Evolutionary conservation across 2,797 vertebrate species (phyloP), one percentile per base, ranked within the genome.

Genomic region (Centroberyx gerrardi): DNA sequence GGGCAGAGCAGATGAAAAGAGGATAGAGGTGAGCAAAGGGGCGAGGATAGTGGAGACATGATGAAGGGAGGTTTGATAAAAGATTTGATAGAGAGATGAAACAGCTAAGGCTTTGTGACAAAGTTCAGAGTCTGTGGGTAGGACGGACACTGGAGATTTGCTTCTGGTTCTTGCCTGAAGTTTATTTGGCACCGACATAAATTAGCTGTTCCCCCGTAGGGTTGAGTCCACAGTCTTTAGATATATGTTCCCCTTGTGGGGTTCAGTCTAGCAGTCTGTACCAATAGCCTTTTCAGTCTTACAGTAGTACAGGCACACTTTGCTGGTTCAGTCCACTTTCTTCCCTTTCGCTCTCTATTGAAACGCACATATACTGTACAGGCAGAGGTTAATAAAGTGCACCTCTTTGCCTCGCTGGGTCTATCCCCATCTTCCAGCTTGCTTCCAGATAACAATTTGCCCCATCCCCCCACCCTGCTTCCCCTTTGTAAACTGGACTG

Each of bases 31-130:
- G 83, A 87, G 60, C 40, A 56, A 40, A 8, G 66, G 81, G 22
- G 58, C 27, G 22, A 73, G 71, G 42, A 28, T 49, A 72, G 52
- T 74, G 75, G 75, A 80, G 64, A 44, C 46, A 22, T 18, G 72
- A 85, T 80, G 81, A 90, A 86, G 84, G 72, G 61, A 49, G 64
- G 40, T 78, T 72, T 70, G 58, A 74, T 76, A 75, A 77, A 87
- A 72, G 69, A 31, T 62, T 72, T 64, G 53, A 81, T 72, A 61
- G 59, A 54, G 68, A 87, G 70, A 80, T 82, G 72, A 88, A 84
- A 73, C 46, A 3, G 60, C 33, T 53, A 55, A 44, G 66, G 67
- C 53, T 33, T 18, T 48, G 75, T 53, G 40, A 71, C 67, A 78
- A 54, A 68, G 86, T 84, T 86, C 74, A 78, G 54, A 65, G 74